These are phyloP conservation scores for Phataginus tetradactyla DNA, from an alignment of 2,797 vertebrate species.

Conservation along the genomic window DNA sequence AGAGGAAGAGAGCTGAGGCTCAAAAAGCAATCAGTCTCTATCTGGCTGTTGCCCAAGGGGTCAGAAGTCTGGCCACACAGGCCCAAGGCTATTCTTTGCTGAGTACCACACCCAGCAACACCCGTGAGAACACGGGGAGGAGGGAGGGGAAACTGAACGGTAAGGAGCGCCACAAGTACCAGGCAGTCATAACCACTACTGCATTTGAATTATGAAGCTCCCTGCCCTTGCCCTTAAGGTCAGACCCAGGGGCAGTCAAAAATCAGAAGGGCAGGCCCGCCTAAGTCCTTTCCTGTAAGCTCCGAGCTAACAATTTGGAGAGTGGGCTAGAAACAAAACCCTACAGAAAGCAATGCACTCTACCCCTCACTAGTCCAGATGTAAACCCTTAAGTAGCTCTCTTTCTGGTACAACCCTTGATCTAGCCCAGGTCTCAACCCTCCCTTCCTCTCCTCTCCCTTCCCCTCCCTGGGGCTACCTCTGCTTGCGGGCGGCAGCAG, in stretches of 20 bases:
- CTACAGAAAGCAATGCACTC: slow-evolving; percentile 55
- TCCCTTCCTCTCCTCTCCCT: neutral
- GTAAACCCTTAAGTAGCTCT: slow-evolving; percentile 34
- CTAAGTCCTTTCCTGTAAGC: slow-evolving; percentile 64
- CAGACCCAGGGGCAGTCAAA: slow-evolving; percentile 54
- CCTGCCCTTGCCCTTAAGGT: slow-evolving; percentile 75
- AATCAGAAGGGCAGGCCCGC: slow-evolving; percentile 39
- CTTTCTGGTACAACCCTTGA: slow-evolving; percentile 39
- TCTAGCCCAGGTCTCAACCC: slow-evolving; percentile 46
- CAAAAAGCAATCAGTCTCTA: slow-evolving; percentile 70
- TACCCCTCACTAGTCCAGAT: slow-evolving; percentile 56
- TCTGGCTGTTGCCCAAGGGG: slow-evolving; percentile 68
- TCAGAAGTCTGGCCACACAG: slow-evolving; percentile 71
- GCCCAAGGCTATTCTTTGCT: slow-evolving; percentile 62
- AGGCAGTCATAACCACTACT: slow-evolving; percentile 59
- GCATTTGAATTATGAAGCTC: slow-evolving; percentile 52
- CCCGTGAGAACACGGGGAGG: slow-evolving; percentile 57
- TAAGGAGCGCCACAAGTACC: slow-evolving; percentile 59
- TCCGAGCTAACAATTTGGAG: slow-evolving; percentile 51
- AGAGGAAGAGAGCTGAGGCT: slow-evolving; percentile 72
- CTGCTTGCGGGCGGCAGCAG: slow-evolving; percentile 94
- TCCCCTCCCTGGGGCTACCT: slow-evolving; percentile 87
- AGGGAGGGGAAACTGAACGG: slow-evolving; percentile 45
- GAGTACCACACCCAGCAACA: slow-evolving; percentile 69
- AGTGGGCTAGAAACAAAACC: slow-evolving; percentile 62